phyloP scores from a whole-genome alignment of 2,797 vertebrate species.

The Taenioides sp. region DNA sequence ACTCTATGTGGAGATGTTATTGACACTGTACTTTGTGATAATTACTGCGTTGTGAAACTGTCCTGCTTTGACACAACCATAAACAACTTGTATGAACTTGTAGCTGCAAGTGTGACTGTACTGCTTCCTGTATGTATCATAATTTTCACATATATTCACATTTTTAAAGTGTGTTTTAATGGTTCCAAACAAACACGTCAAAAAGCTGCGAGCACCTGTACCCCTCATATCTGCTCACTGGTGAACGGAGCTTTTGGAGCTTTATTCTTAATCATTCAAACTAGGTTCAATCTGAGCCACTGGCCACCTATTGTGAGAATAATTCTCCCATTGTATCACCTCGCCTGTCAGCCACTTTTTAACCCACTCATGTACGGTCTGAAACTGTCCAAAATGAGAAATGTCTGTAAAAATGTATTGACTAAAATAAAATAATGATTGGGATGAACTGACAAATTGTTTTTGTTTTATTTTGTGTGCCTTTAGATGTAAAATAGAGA shows the following conservation, averaged over 20 bases:
- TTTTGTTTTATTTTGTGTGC: not conserved
- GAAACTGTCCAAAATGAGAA: not conserved
- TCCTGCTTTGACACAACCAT: constrained; percentile 23
- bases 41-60: constrained; percentile 31
- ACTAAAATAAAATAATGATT: not conserved
- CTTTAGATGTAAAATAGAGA: not conserved
- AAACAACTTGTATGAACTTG: constrained; percentile 27
- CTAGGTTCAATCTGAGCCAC: constrained; percentile 30
- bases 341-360: constrained; percentile 1
- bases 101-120: not conserved
- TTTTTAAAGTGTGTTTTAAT: constrained; percentile 6
- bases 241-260: constrained; percentile 22
- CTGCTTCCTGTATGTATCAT: not conserved
- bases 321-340: not conserved
- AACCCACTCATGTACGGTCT: constrained; percentile 9
- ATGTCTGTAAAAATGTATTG: not conserved
- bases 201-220: constrained; percentile 41
- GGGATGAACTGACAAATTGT: not conserved
- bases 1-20: constrained; percentile 41
- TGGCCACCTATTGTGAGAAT: not conserved
- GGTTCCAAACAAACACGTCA: constrained; percentile 19
- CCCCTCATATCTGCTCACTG: constrained; percentile 19
- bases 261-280: constrained; percentile 38
- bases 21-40: constrained; percentile 35
- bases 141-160: constrained; percentile 2